A percentile compares a stretch with the other conserved stretches of the same genome.
Evolutionary conservation across 1,140 invertebrate species (phyloP).

Genomic region (Tetramorium simillimum): DNA sequence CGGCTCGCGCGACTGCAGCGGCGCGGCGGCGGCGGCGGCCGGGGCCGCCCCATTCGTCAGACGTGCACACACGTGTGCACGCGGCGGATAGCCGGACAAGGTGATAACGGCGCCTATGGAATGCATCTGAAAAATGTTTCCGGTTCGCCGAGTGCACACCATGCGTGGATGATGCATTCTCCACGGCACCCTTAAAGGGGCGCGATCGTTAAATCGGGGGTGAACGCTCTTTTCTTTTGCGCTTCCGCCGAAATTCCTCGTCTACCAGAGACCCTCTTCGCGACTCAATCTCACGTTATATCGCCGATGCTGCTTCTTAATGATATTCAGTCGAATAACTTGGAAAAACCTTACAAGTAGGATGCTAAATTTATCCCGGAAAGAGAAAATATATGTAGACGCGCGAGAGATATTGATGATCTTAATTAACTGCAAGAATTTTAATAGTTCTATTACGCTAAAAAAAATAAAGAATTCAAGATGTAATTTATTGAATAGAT

Average conservation of each 20-base stretch:
- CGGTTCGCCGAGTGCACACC: constrained; percentile 37
- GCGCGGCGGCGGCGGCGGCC: constrained; percentile 8
- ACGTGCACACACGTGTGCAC: neutral
- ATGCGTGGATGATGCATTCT: constrained; percentile 47
- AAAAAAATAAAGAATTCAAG: constrained; percentile 9
- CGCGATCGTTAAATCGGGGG: constrained; percentile 38
- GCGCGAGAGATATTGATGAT: neutral
- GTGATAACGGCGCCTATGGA: constrained; percentile 54
- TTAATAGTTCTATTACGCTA: neutral
- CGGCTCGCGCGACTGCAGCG: neutral
- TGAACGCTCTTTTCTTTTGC: neutral
- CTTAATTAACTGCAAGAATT: constrained; percentile 2
- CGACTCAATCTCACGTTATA: neutral
- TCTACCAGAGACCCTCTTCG: neutral
- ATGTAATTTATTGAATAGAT: constrained; percentile 24
- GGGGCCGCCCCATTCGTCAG: constrained; percentile 37
- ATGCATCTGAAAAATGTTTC: constrained; percentile 56
- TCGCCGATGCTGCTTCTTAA: neutral
- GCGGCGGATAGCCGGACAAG: constrained; percentile 40
- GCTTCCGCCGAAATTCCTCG: neutral
- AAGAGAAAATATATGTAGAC: neutral
- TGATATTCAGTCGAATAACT: neutral
- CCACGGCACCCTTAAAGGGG: constrained; percentile 34
- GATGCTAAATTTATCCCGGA: neutral
- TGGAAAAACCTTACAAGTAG: neutral